Evolutionary conservation across 2,888 invertebrate species (phyloP), one percentile per base, ranked within the genome.

Genomic region (Mycalesis mineus): DNA sequence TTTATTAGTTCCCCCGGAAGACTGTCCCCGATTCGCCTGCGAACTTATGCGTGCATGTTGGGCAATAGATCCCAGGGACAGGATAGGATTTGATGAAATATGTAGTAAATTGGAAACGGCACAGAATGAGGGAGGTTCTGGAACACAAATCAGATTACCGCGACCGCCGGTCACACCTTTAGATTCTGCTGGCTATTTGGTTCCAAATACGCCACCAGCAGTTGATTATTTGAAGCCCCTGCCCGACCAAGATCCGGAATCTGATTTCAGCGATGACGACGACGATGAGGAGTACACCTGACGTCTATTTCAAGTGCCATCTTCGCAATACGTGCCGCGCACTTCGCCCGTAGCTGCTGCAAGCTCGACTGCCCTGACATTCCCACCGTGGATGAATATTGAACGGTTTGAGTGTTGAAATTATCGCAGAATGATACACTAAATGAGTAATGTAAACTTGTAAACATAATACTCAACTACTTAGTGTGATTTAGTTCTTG

Each of bases 41-140:
- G 93, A 94, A 59, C 80, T 96, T 63, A 96, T 96, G 95, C 91
- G 91, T 7, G 92, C 92, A 11, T 96, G 96, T 69, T 96, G 96
- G 96, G 93, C 94, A 71, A 92, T 93, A 0, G 96, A 96, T 68
- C 95, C 96, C 0, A 91, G 92, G 54, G 94, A 96, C 67, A 90
- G 97, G 51, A 91, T 94, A 45, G 92, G 91, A 14, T 96, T 97
- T 73, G 82, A 92, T 22, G 93, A 94, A 64, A 94, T 96, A 66
- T 91, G 92, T 75, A 91, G 91, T 33, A 92, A 92, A 68, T 79
- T 95, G 57, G 92, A 92, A 60, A 90, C 90, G 39, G 86, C 86
- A 6, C 78, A 82, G n/a, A 75, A 78, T 7, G 74, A 75, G 13
- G 76, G 73, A 36, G 77, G 73, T 1, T 67, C 78, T 33, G 78